phyloP scores from a whole-genome alignment of 2,797 vertebrate genomes.

The Dipus sagitta region DNA sequence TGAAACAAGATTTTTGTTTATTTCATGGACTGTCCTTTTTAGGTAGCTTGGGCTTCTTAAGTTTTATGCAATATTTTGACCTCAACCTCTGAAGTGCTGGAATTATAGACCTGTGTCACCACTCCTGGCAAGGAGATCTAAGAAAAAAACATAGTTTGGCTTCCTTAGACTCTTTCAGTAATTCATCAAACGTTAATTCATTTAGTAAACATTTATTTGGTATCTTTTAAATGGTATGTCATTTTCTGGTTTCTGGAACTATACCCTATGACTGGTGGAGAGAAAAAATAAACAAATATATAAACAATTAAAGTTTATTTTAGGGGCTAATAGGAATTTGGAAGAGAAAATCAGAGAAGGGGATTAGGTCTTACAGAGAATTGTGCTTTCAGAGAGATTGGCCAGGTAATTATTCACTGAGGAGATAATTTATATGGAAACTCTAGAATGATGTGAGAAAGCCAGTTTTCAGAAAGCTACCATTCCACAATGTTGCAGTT shows the following conservation, averaged over 20 bases:
- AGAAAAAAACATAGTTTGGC: neutral
- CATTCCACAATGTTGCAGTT: neutral
- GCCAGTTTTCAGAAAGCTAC: neutral
- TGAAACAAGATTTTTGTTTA: neutral
- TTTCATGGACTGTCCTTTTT: neutral
- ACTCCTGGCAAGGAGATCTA: no score
- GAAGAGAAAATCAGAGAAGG: neutral
- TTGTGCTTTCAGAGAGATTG: neutral
- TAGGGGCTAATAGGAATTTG: neutral
- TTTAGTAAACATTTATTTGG: conserved; percentile 4
- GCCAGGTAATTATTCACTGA: neutral
- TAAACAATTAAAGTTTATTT: neutral
- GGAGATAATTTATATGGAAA: neutral
- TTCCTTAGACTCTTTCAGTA: neutral
- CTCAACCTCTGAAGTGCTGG: neutral
- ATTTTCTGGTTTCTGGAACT: neutral
- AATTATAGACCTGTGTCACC: neutral
- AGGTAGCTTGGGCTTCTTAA: no score
- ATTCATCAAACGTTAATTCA: neutral
- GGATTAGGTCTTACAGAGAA: neutral
- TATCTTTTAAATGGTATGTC: neutral
- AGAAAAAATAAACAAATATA: neutral
- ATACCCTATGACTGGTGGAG: neutral
- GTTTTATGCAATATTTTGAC: neutral
- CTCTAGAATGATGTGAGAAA: neutral